Evolutionary conservation across 2,797 vertebrate genomes (phyloP).

Genomic region (Argentina silus): DNA sequence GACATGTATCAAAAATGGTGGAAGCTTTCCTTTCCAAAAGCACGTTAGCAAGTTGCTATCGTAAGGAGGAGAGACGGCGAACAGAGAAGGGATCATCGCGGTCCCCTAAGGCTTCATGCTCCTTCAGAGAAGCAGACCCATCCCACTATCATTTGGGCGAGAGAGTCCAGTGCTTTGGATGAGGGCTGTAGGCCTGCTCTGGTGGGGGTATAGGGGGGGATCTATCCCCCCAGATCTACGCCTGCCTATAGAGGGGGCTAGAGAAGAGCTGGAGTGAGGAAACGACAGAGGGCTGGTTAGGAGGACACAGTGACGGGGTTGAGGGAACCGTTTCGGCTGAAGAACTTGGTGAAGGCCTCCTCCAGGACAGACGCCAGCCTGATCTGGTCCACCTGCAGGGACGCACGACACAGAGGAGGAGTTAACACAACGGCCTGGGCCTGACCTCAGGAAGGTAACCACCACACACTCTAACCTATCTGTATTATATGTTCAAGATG

Average conservation of each 20-base stretch:
- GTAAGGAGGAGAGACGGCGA: not conserved
- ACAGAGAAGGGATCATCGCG: not conserved
- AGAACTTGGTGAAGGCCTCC: slow-evolving; percentile 91
- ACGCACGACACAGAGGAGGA: not conserved
- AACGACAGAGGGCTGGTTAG: slow-evolving; percentile 41
- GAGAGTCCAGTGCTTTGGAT: not conserved
- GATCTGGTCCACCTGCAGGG: slow-evolving; percentile 87
- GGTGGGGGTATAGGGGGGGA: too few relatives aligned
- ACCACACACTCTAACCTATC: too few relatives aligned
- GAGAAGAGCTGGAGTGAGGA: not conserved
- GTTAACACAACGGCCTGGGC: too few relatives aligned
- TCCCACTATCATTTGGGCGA: not conserved
- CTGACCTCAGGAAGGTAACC: too few relatives aligned
- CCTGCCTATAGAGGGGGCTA: too few relatives aligned
- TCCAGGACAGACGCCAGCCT: slow-evolving; percentile 89
- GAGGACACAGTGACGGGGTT: slow-evolving; percentile 83
- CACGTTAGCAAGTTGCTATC: not conserved
- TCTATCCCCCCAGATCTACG: too few relatives aligned
- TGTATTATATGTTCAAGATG: too few relatives aligned
- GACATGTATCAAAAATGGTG: not conserved
- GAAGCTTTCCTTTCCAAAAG: not conserved
- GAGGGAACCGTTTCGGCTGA: slow-evolving; percentile 81
- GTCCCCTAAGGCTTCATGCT: not conserved
- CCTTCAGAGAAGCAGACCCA: not conserved
- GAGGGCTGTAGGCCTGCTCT: too few relatives aligned